Percentiles rank a stretch among this genome's conserved stretches.
phyloP scores from a whole-genome alignment of 2,888 invertebrate genomes.

The Acrobeloides nanus region DNA sequence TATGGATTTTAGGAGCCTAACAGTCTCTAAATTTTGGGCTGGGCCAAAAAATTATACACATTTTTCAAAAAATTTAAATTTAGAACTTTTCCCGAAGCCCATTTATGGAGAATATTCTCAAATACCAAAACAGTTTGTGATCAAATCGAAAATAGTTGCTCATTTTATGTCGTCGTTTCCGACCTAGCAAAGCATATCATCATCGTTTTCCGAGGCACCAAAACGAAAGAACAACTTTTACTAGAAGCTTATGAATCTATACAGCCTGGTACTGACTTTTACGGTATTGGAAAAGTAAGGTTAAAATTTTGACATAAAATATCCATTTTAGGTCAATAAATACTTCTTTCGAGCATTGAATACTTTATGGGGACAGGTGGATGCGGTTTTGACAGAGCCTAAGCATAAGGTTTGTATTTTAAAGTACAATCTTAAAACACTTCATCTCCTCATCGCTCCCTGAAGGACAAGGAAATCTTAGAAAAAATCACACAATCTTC shows the following conservation, averaged over 20 bases:
- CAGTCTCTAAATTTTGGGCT: too few relatives aligned
- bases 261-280: conserved; percentile 34
- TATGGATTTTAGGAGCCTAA: too few relatives aligned
- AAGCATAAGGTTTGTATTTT: conserved; percentile 25
- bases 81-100: too few relatives aligned
- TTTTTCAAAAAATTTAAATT: too few relatives aligned
- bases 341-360: conserved; percentile 42
- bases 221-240: conserved; percentile 36
- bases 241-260: conserved; percentile 40
- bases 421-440: too few relatives aligned
- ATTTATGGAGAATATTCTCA: too few relatives aligned
- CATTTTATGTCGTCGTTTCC: conserved; percentile 31
- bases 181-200: conserved; percentile 27
- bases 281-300: conserved; percentile 36
- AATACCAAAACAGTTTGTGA: conserved; percentile 16
- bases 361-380: conserved; percentile 35
- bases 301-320: background rate
- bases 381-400: conserved; percentile 24
- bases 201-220: conserved; percentile 40
- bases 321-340: conserved; percentile 33
- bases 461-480: too few relatives aligned
- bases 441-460: too few relatives aligned
- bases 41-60: too few relatives aligned
- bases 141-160: conserved; percentile 28
- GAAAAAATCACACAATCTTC: too few relatives aligned